Base-by-base conservation (phyloP, 2,797 vertebrate genomes). In the Acrocephalus scirpaceus region DNA sequence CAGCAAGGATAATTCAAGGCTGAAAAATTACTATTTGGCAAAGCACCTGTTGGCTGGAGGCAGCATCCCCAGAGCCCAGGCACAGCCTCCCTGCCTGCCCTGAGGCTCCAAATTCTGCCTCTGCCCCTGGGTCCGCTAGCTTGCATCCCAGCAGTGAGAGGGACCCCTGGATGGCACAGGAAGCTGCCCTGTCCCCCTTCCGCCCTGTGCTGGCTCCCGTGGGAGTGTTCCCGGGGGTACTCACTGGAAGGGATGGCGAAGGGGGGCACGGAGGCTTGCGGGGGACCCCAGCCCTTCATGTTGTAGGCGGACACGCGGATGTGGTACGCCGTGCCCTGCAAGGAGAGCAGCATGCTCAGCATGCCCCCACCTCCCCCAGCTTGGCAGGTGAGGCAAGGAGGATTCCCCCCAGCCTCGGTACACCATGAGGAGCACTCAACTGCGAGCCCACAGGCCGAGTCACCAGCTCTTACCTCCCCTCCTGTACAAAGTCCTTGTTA, bases 261-360 rank as follows among this genome's bases (percentile, higher is more conserved):
- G 53, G 97, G 88, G 34, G 99, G 99, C 51, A 96, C 83, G 5
- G 99, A 98, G 56, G 96, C 82, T 36, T 98, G 98, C 0, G 98
- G 95, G 50, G 98, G 97, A 22, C 99, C 98, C 99, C 99, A 99
- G 36, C 99, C 99, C 95, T 99, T 99, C 99, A 99, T 99, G 96
- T 99, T 99, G 97, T 99, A 99, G 58, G 99, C 98, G 5, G 98
- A 98, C 80, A 99, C 99, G 62, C 98, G 98, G 90, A 99, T 95
- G 5, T 99, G 99, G 97, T 99, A 99, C 27, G 97, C 94, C 0
- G 97, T 97, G 73, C 98, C 98, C 99, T 99, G 97, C 8, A 66
- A 97, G 61, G 80, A 90, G 48, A 57, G 38, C 92, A 91, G 57
- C n/a, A 82, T 21, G 8, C 29, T 93, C 56, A 94, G 70, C 16